These are phyloP conservation scores for Syngnathoides biaculeatus DNA, from an alignment of 2,113 vertebrate species.

Conservation along the genomic window DNA sequence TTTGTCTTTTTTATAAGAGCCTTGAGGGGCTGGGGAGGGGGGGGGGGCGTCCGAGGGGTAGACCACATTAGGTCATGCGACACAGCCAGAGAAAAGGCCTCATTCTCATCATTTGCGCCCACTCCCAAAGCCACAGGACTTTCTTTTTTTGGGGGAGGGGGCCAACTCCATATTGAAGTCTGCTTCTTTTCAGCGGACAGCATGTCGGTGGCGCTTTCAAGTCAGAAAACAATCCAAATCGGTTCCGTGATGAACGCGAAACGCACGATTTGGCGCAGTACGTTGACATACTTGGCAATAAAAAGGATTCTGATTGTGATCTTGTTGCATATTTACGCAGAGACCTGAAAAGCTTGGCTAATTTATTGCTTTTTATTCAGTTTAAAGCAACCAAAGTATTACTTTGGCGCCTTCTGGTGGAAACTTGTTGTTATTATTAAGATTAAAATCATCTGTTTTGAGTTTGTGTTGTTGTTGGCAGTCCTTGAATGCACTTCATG, in stretches of 20 bases:
- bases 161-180: neutral
- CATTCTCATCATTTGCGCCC: conserved; percentile 51
- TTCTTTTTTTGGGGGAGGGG: neutral
- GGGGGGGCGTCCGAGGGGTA: conserved; percentile 62
- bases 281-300: no score
- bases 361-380: no score
- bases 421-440: no score
- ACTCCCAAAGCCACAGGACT: conserved; percentile 18
- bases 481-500: no score
- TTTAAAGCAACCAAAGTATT: no score
- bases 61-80: conserved; percentile 63
- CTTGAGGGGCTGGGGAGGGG: conserved; percentile 28
- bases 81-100: conserved; percentile 57
- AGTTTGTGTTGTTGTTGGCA: no score
- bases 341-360: no score
- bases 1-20: conserved; percentile 17
- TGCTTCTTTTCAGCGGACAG: neutral
- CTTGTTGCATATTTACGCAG: no score
- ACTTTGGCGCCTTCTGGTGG: no score
- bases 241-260: neutral
- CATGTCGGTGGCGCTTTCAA: neutral
- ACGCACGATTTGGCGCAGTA: neutral
- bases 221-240: neutral
- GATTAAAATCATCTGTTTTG: no score
- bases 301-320: no score